phyloP scores from a whole-genome alignment of 1,140 invertebrate genomes.

The Uloborus diversus region DNA sequence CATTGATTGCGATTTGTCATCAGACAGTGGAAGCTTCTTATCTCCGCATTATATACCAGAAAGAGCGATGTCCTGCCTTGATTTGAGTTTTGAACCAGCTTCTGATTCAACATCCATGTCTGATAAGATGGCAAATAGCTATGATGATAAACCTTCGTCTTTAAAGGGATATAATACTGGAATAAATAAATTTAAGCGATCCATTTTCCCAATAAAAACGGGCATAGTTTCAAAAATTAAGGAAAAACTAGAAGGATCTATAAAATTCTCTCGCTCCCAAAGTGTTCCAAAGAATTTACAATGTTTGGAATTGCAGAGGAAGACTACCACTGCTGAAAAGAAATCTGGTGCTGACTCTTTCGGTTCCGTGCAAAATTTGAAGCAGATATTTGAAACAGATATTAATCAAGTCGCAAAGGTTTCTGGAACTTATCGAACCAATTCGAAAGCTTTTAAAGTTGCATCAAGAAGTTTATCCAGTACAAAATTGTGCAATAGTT shows the following conservation, averaged over 20 bases:
- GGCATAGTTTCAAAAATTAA: constrained; percentile 25
- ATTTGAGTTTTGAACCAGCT: constrained; percentile 49
- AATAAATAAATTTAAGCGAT: background rate
- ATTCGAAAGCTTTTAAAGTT: too few species aligned
- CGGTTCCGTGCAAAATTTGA: constrained; percentile 38
- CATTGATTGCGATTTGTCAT: background rate
- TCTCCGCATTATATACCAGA: constrained; percentile 61
- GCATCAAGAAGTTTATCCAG: too few species aligned
- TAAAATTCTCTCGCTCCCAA: background rate
- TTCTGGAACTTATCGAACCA: too few species aligned
- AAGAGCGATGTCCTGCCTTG: constrained; percentile 61
- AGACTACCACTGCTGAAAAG: background rate
- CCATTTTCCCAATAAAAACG: background rate
- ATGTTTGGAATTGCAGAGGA: background rate
- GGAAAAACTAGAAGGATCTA: constrained; percentile 19
- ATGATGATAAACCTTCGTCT: too few species aligned
- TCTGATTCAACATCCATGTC: background rate
- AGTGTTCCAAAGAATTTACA: constrained; percentile 23
- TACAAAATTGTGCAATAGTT: too few species aligned
- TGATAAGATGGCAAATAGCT: too few species aligned
- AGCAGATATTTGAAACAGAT: constrained; percentile 9
- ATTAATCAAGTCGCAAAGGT: background rate
- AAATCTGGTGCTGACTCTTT: background rate
- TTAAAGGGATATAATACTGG: background rate
- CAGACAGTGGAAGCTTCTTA: constrained; percentile 19